Conservation (phyloP, 2,113 vertebrate genomes). For the Amphiprion percula region DNA sequence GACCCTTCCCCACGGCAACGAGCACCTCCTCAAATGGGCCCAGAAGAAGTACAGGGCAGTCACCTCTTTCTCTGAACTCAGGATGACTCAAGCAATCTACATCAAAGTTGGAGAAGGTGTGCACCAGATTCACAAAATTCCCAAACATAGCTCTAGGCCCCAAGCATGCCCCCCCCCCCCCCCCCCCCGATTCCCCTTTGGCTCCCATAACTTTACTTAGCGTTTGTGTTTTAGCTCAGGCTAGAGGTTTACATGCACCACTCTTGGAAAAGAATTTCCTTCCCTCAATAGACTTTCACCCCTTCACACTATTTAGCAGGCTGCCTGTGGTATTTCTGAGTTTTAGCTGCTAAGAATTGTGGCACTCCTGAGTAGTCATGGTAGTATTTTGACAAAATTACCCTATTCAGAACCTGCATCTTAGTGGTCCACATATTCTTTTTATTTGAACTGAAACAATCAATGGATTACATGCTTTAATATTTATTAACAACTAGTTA, state of each 20-base stretch:
- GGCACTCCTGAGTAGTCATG: not conserved
- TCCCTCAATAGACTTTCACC: slow-evolving; percentile 22
- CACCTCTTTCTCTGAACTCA: slow-evolving; percentile 96
- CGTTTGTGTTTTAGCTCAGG: slow-evolving; percentile 55
- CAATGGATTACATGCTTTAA: too few species aligned
- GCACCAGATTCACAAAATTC: slow-evolving; percentile 57
- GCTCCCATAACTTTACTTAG: slow-evolving; percentile 49
- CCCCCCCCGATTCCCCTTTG: slow-evolving; percentile 35
- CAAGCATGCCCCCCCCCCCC: slow-evolving; percentile 42
- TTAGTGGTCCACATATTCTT: too few species aligned
- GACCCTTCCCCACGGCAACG: slow-evolving; percentile 89
- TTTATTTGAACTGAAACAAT: too few species aligned
- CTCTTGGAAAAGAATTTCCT: slow-evolving; percentile 17
- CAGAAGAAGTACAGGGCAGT: slow-evolving; percentile 91
- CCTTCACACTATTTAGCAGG: slow-evolving; percentile 31
- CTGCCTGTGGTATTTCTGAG: slow-evolving; percentile 43
- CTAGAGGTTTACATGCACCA: slow-evolving; percentile 45
- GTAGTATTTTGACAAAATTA: not conserved
- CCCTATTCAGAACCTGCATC: not conserved
- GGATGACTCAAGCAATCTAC: slow-evolving; percentile 92
- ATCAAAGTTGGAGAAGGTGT: slow-evolving; percentile 99
- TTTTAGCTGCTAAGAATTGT: slow-evolving; percentile 31
- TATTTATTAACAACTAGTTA: too few species aligned
- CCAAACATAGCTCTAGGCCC: slow-evolving; percentile 58
- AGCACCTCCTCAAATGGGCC: slow-evolving; percentile 92